Conservation (phyloP, 2,888 invertebrate species). For the Trichopria drosophilae region DNA sequence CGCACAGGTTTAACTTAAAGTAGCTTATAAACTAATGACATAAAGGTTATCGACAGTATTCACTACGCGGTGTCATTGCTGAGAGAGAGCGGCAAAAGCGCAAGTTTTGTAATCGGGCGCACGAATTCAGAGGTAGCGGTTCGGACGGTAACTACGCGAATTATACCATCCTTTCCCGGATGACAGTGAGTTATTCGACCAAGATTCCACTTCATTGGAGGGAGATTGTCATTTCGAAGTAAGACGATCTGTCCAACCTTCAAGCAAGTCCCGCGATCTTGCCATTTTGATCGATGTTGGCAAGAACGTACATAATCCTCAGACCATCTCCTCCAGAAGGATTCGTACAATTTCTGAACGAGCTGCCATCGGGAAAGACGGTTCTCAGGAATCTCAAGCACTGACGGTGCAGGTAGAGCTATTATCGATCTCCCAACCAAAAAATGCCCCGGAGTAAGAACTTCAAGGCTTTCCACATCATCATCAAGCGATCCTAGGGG, state of each 20-base stretch:
- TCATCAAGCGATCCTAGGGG: slow-evolving; percentile 2
- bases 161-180: slow-evolving; percentile 3
- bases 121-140: slow-evolving; percentile 7
- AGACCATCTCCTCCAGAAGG: slow-evolving; percentile 13
- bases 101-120: slow-evolving; percentile 11
- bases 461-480: slow-evolving; percentile 24
- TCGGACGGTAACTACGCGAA: slow-evolving; percentile 8
- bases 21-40: too few relatives aligned
- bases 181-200: background rate
- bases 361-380: slow-evolving; percentile 11
- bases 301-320: slow-evolving; percentile 8
- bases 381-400: background rate
- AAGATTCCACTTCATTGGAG: slow-evolving; percentile 16
- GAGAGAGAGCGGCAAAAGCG: slow-evolving; percentile 14
- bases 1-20: too few relatives aligned
- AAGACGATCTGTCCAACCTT: slow-evolving; percentile 8
- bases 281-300: slow-evolving; percentile 11
- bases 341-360: slow-evolving; percentile 1
- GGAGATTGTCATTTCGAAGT: background rate
- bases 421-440: slow-evolving; percentile 33
- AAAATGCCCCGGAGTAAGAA: slow-evolving; percentile 39
- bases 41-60: too few relatives aligned
- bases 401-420: background rate
- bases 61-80: too few relatives aligned
- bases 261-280: background rate